Base-by-base conservation (phyloP, 2,888 invertebrate genomes). In the Gortyna flavago region DNA sequence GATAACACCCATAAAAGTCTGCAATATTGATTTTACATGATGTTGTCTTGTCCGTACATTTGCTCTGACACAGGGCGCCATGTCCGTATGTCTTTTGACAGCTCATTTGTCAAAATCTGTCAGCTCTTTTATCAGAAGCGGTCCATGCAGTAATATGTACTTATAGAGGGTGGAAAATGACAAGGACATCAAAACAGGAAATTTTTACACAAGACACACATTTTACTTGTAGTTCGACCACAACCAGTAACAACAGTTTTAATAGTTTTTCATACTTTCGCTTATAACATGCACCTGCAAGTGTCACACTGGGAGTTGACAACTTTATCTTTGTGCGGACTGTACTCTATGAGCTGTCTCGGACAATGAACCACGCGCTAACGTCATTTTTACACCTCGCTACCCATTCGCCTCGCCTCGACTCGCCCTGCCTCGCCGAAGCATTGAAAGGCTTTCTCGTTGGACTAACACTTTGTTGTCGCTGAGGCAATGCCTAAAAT, bases 311-410 rank as follows among this genome's bases (percentile, higher is more conserved):
- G 57, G n/a, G 65, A 72, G 72, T 57, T 77, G 83, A 81, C 87
- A 89, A 83, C 67, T 75, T 87, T 85, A 87, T 87, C 87, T 75
- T 67, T 35, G 21, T 70, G 72, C 44, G 68, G 79, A 81, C 69
- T 76, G 76, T 68, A 73, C 67, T 67, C 51, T 29, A 57, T 67
- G 79, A 79, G 73, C 75, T 57, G 48, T 59, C 38, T 76, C 88
- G 86, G 87, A 81, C 87, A 84, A 83, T 88, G 88, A 87, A 85
- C 88, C 81, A 76, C 61, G 72, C 73, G 57, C 44, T 77, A 87
- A 87, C 77, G 85, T 87, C 44, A 75, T 85, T 80, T 87, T 75
- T 80, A 80, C 87, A 70, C 80, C 79, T 69, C 72, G 62, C 73
- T 44, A 69, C 59, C 59, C 41, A 25, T 65, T 73, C 66, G 72